These are phyloP conservation scores for Sphaerodactylus townsendi DNA, from an alignment of 2,113 vertebrate genomes.

Conservation along the genomic window DNA sequence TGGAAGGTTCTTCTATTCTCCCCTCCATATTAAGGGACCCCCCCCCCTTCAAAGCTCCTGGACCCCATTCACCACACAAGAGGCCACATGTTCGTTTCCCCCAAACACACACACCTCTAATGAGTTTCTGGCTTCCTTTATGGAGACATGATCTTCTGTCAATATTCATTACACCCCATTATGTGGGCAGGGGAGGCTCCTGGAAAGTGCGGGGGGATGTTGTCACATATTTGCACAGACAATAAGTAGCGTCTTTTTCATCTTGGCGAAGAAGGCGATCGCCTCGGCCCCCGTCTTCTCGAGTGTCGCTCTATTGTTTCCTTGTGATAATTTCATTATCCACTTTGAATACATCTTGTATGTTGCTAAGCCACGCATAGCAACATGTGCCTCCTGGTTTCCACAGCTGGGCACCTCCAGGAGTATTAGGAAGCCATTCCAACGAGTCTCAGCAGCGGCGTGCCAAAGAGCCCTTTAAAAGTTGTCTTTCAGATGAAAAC, in stretches of 20 bases:
- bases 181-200: conserved; percentile 34
- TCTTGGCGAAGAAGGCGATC: conserved; percentile 58
- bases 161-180: conserved; percentile 46
- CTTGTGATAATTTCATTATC: conserved; percentile 73
- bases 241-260: conserved; percentile 61
- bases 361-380: conserved; percentile 73
- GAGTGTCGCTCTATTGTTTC: conserved; percentile 72
- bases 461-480: neutral
- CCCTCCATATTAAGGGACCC: neutral
- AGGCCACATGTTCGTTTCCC: neutral
- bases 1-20: neutral
- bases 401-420: conserved; percentile 44
- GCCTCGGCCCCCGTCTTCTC: conserved; percentile 62
- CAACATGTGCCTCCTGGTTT: conserved; percentile 63
- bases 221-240: conserved; percentile 67
- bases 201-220: neutral
- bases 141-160: conserved; percentile 21
- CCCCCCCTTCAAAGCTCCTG: neutral
- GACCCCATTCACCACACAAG: neutral
- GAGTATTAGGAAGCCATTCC: conserved; percentile 49
- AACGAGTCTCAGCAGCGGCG: neutral
- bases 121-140: conserved; percentile 46
- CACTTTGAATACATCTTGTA: conserved; percentile 67
- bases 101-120: neutral
- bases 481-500: conserved; percentile 1